phyloP scores from a whole-genome alignment of 2,888 invertebrate species.

The Diaperis boleti region DNA sequence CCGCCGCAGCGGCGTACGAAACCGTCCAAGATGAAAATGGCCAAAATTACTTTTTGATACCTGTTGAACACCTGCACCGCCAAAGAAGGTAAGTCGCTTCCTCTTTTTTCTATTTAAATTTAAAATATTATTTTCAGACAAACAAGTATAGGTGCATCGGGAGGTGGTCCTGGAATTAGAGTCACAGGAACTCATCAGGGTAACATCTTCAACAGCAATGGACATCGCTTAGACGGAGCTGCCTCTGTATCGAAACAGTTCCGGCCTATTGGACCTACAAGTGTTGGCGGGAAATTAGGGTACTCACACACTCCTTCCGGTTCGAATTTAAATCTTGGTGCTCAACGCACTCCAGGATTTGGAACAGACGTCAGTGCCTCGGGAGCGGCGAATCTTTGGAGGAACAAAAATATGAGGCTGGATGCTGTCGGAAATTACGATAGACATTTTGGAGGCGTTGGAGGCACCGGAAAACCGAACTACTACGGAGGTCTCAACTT shows the following conservation, averaged over 20 bases:
- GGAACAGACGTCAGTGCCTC: constrained; percentile 53
- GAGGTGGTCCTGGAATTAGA: constrained; percentile 18
- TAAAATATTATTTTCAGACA: constrained; percentile 1
- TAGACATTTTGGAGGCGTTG: constrained; percentile 52
- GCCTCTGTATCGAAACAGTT: constrained; percentile 52
- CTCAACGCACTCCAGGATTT: constrained; percentile 46
- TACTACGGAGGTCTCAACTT: constrained; percentile 34
- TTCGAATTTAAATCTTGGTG: constrained; percentile 49
- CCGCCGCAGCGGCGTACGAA: constrained; percentile 31
- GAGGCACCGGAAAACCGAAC: constrained; percentile 51
- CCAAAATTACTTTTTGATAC: constrained; percentile 43
- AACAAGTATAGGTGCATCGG: constrained; percentile 9
- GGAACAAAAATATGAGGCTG: constrained; percentile 49
- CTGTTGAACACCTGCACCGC: constrained; percentile 31
- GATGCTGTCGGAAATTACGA: constrained; percentile 52
- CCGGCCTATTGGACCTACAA: constrained; percentile 50
- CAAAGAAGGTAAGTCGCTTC: constrained; percentile 42
- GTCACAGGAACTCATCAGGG: constrained; percentile 48
- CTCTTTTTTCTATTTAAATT: background rate
- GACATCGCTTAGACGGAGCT: constrained; percentile 51
- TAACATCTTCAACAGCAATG: constrained; percentile 48
- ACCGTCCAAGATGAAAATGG: constrained; percentile 41
- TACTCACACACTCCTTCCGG: constrained; percentile 52
- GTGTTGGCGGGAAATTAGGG: constrained; percentile 51
- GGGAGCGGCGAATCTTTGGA: constrained; percentile 49